Base-by-base conservation (phyloP, 2,888 invertebrate species). In the Chrysopilus asiliformis region DNA sequence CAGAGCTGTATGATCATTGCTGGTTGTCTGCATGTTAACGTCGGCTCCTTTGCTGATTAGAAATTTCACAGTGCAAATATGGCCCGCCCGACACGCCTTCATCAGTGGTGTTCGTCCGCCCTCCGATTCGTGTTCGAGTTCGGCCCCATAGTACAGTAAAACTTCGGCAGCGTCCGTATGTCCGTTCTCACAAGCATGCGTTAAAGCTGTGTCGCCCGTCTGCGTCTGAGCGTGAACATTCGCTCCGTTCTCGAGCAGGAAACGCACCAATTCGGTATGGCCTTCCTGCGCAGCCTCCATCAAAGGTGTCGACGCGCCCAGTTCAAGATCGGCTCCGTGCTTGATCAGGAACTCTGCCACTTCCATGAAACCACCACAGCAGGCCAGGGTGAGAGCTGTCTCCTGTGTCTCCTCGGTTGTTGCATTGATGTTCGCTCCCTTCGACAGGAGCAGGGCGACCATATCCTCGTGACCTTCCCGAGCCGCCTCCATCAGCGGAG, bases 281-380 rank as follows among this genome's bases (percentile, higher is more conserved):
- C 95, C 97, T 62, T 97, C 97, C 64, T 97, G 97, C 4, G 94
- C 84, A 27, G 97, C 95, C 66, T 98, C 97, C 93, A 97, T 97
- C 4, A 98, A 71, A 1, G 97, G 95, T 10, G 95, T 95, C 37
- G 93, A 93, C 12, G 90, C 89, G 34, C 91, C 97, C 26, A 93
- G 69, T 61, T 94, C 94, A 34, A 91, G 76, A 58, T 94, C 89
- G 3, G 94, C 95, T 28, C 93, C 94, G 33, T 90, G 86, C 60
- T 89, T 89, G 49, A 94, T 82, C 35, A 98, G 75, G 65, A 91
- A 90, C 60, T 94, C 91, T 1, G 93, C 90, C 31, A 91, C 87
- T 58, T 95, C 94, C 29, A 87, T 75, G 63, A 94, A 95, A 47
- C 93, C 93, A 17, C 90, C 90, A 63, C 91, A 91, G 58, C 91